These are phyloP conservation scores for Luperina nickerlii DNA, from an alignment of 2,888 invertebrate genomes.

Conservation along the genomic window DNA sequence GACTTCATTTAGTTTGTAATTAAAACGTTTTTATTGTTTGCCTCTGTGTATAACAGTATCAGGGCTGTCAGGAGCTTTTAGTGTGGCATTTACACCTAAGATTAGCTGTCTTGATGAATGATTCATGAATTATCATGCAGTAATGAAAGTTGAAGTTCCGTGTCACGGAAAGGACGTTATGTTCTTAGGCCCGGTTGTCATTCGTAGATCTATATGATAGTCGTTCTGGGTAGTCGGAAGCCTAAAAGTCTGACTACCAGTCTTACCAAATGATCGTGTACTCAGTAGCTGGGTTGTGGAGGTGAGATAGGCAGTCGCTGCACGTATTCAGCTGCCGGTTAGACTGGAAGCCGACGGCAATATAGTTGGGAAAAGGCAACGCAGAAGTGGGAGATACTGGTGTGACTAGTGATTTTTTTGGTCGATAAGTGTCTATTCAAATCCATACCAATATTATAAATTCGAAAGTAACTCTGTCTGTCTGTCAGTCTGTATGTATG, in stretches of 20 bases:
- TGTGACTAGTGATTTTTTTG: neutral
- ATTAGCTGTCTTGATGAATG: neutral
- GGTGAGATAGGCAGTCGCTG: neutral
- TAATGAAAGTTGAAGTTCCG: neutral
- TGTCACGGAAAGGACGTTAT: neutral
- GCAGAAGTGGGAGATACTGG: neutral
- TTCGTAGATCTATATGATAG: neutral
- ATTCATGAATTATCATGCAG: neutral
- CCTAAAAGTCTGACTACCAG: too few species aligned
- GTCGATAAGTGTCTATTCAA: neutral
- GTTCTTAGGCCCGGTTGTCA: neutral
- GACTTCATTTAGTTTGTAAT: constrained; percentile 27
- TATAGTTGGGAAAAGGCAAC: too few species aligned
- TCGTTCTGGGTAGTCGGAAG: too few species aligned
- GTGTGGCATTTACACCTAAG: neutral
- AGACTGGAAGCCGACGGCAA: too few species aligned
- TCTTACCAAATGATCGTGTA: too few species aligned
- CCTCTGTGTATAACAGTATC: neutral
- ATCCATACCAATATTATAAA: too few species aligned
- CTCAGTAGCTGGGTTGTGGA: too few species aligned
- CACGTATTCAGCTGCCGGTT: neutral
- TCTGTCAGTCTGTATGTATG: too few species aligned
- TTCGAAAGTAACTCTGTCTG: too few species aligned
- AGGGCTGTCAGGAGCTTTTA: neutral
- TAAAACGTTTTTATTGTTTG: constrained; percentile 16